These are phyloP conservation scores for Nemurella pictetii DNA, from an alignment of 2,888 invertebrate genomes.

Conservation along the genomic window DNA sequence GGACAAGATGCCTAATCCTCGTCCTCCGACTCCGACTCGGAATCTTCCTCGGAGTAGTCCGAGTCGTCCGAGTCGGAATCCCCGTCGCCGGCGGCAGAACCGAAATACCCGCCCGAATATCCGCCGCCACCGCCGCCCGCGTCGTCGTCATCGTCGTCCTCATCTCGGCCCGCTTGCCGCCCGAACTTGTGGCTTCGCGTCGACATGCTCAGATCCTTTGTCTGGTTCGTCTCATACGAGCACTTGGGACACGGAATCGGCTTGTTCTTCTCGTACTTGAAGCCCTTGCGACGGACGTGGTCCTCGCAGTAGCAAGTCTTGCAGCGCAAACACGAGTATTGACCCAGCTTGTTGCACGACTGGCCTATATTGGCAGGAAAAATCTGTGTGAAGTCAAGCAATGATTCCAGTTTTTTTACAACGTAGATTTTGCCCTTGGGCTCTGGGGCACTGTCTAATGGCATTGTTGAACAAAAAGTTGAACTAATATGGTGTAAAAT, in stretches of 20 bases:
- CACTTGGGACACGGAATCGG: constrained; percentile 93
- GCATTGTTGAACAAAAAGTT: no score
- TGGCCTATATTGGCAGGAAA: constrained; percentile 62
- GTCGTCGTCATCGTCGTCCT: constrained; percentile 62
- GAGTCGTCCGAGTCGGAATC: constrained; percentile 44
- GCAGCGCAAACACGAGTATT: constrained; percentile 93
- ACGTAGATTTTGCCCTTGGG: no score
- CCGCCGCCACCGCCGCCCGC: constrained; percentile 55
- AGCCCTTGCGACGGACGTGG: constrained; percentile 89
- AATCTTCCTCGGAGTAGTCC: constrained; percentile 42
- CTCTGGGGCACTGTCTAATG: no score
- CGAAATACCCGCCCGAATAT: constrained; percentile 45
- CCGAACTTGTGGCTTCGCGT: constrained; percentile 89
- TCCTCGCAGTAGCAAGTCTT: constrained; percentile 97
- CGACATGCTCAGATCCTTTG: constrained; percentile 94
- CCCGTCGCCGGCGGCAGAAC: constrained; percentile 47
- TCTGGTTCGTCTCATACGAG: constrained; percentile 87
- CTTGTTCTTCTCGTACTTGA: constrained; percentile 83
- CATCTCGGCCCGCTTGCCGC: constrained; percentile 65
- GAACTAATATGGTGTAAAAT: no score
- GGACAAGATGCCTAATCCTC: constrained; percentile 36
- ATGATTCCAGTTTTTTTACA: not conserved
- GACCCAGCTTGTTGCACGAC: constrained; percentile 92
- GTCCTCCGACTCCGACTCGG: constrained; percentile 43
- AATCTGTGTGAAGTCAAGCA: not conserved